A percentile compares a stretch with the other conserved stretches of the same genome.
Conservation (phyloP, 2,113 vertebrate species). For the Forbesichthys papilliferus region DNA sequence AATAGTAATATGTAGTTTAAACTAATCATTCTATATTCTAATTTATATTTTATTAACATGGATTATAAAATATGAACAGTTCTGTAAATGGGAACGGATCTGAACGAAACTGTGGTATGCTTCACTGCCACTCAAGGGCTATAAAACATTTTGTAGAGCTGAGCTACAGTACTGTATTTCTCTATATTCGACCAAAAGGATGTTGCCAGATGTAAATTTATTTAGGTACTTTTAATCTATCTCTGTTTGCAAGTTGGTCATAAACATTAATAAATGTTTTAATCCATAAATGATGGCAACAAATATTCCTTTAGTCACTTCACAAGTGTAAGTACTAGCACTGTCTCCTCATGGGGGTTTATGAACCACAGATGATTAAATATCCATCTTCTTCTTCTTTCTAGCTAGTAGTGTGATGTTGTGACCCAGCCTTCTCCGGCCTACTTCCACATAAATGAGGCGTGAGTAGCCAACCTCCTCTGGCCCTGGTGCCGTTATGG, state of each 20-base stretch:
- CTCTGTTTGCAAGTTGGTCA: no score
- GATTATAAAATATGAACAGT: no score
- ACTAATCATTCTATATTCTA: no score
- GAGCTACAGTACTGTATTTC: not conserved
- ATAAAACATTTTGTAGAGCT: not conserved
- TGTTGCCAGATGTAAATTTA: no score
- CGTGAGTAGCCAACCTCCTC: conserved; percentile 37
- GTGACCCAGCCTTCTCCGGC: conserved; percentile 40
- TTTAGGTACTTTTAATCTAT: no score
- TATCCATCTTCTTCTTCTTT: conserved; percentile 11
- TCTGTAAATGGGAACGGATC: no score
- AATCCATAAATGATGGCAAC: not conserved
- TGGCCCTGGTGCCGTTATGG: conserved; percentile 40
- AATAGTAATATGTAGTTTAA: no score
- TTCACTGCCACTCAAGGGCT: not conserved
- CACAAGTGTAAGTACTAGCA: not conserved
- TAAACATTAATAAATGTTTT: no score
- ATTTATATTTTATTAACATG: no score
- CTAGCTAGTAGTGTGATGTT: conserved; percentile 22
- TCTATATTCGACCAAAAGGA: not conserved
- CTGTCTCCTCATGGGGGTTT: not conserved
- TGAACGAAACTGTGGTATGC: no score
- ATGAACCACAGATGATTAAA: conserved; percentile 30
- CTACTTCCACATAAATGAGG: conserved; percentile 46
- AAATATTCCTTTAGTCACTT: not conserved